Conservation (phyloP, 2,797 vertebrate species). For the Rhinella marina region DNA sequence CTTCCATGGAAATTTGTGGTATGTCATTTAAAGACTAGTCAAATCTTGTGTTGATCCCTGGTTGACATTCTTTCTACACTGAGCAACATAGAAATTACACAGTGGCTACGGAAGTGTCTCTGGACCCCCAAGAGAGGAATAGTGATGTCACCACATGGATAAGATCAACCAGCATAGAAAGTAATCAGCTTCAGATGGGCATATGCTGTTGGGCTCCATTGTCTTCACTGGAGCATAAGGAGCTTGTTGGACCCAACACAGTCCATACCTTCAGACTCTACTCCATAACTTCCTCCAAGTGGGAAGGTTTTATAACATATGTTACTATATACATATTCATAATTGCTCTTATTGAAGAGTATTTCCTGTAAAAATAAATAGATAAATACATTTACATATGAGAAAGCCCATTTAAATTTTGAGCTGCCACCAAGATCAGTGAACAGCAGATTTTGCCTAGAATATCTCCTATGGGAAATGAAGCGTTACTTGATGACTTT, state of each 20-base stretch:
- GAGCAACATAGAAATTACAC: neutral
- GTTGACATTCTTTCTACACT: neutral
- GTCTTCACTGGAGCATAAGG: neutral
- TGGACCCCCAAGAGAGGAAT: neutral
- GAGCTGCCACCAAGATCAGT: no score
- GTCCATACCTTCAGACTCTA: neutral
- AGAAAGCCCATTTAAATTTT: no score
- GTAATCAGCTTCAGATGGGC: neutral
- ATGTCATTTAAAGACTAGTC: neutral
- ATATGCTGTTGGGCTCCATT: neutral
- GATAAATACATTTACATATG: no score
- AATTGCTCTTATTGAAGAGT: no score
- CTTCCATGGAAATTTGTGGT: neutral
- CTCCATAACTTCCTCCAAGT: neutral
- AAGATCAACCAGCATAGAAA: neutral
- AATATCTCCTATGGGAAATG: no score
- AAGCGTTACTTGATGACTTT: no score
- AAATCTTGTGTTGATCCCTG: neutral
- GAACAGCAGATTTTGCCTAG: no score
- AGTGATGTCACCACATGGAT: neutral
- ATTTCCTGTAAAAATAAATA: no score
- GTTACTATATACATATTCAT: no score
- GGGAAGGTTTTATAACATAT: no score
- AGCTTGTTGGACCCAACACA: neutral
- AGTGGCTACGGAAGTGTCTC: neutral